Evolutionary conservation across 2,888 invertebrate species (phyloP), one percentile per base, ranked within the genome.

Genomic region (Drosophila mercatorum): DNA sequence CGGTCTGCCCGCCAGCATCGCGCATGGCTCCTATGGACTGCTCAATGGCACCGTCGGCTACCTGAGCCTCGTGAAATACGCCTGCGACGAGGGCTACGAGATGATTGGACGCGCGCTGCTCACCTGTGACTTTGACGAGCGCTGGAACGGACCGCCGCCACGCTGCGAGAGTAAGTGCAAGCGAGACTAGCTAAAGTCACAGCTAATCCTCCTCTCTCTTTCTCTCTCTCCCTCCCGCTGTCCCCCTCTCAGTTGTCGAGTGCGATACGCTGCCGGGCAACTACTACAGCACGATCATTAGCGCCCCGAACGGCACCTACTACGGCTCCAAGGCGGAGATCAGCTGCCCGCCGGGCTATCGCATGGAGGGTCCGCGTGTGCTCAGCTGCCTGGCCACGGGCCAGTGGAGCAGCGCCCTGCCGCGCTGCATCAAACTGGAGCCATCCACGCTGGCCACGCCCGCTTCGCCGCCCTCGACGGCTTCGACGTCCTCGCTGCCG

Each of bases 121-220:
- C 14, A 96, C 97, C 4, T 98, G 98, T 88, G 98, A 98, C 92
- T 96, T 97, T 81, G 98, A 98, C 87, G 97, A 97, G 92, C 94
- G 97, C 59, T 98, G 98, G 98, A 97, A 98, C 89, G 98, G 98
- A 51, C 98, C 98, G 3, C 98, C 98, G 57, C 98, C 98, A 0
- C 93, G 96, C 83, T 98, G 98, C 92, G 97, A 97, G 92, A 95
- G 96, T 96, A 91, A 94, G 93, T 93, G 4, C 17, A 14, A 11
- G 12, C 2, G 10, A 7, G 8, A 4, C 1, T 2, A n/a, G 17
- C 26, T n/a, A 0, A n/a, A 28, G 17, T 26, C 11, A 7, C n/a
- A 31, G 3, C 40, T 26, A 26, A 60, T 14, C 5, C 12, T 2
- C 10, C 40, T 49, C 40, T 7, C 17, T 4, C 22, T 1, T 11